These are phyloP conservation scores for Melolontha melolontha DNA, from an alignment of 2,888 invertebrate genomes.

Conservation along the genomic window DNA sequence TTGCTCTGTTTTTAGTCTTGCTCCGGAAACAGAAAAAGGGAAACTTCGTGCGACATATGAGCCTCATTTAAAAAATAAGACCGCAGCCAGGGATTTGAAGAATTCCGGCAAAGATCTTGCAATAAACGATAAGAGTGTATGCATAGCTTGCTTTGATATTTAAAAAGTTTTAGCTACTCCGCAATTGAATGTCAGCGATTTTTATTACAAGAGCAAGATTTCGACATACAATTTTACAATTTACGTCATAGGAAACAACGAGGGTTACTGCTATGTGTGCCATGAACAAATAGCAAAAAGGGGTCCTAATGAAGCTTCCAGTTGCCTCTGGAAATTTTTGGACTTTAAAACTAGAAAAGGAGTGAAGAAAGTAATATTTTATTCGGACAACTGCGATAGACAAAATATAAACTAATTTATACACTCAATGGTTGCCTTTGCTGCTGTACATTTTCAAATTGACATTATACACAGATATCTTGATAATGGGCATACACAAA, in stretches of 20 bases:
- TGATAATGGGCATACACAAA: constrained; percentile 48
- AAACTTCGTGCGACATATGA: too few relatives aligned
- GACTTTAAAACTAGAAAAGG: too few relatives aligned
- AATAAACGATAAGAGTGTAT: constrained; percentile 6
- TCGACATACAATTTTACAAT: constrained; percentile 16
- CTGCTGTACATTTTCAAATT: constrained; percentile 5
- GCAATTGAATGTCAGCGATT: constrained; percentile 14
- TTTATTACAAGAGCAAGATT: constrained; percentile 23
- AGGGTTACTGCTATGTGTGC: neutral
- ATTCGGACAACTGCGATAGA: constrained; percentile 50
- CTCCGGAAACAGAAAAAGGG: too few relatives aligned
- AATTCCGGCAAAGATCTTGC: constrained; percentile 1
- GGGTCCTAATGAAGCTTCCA: too few relatives aligned
- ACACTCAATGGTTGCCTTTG: constrained; percentile 42
- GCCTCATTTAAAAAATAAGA: too few relatives aligned
- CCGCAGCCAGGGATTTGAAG: too few relatives aligned
- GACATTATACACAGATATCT: constrained; percentile 48
- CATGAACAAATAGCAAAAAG: neutral
- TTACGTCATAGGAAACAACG: too few relatives aligned
- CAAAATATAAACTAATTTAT: constrained; percentile 49
- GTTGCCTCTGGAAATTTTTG: neutral
- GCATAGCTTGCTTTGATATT: neutral
- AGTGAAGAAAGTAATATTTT: constrained; percentile 40
- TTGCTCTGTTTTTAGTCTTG: neutral
- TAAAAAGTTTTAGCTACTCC: neutral